Percentiles rank a stretch among this genome's conserved stretches.
Conservation (phyloP, 2,888 invertebrate species). For the Hartigia nigra region DNA sequence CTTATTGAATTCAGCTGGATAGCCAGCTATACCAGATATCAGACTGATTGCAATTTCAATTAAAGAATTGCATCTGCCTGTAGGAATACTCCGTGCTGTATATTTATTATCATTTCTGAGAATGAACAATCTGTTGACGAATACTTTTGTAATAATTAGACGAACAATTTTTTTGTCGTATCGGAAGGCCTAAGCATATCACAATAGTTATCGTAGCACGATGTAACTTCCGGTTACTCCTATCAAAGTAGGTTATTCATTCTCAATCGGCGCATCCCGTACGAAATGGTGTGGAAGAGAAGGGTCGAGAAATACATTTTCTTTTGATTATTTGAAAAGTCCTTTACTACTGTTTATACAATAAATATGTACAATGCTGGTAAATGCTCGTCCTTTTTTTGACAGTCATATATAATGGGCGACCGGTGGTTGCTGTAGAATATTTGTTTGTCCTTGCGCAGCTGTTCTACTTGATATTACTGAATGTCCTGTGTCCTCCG, state of each 20-base stretch:
- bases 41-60: background rate
- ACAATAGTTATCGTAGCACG: background rate
- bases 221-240: background rate
- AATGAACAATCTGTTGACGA: background rate
- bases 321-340: background rate
- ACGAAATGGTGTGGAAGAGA: background rate
- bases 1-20: background rate
- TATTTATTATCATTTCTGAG: background rate
- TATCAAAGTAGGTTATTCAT: background rate
- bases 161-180: background rate
- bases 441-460: background rate
- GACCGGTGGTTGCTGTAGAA: background rate
- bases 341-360: conserved; percentile 7
- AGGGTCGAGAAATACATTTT: background rate
- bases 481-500: background rate
- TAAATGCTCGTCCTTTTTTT: background rate
- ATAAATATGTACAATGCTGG: conserved; percentile 8
- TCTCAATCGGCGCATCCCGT: background rate
- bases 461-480: background rate
- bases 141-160: background rate
- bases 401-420: background rate
- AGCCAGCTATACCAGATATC: background rate
- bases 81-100: background rate
- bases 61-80: background rate
- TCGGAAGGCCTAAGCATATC: background rate